Conservation (phyloP, 2,797 vertebrate species). For the Rousettus madagascariensis region DNA sequence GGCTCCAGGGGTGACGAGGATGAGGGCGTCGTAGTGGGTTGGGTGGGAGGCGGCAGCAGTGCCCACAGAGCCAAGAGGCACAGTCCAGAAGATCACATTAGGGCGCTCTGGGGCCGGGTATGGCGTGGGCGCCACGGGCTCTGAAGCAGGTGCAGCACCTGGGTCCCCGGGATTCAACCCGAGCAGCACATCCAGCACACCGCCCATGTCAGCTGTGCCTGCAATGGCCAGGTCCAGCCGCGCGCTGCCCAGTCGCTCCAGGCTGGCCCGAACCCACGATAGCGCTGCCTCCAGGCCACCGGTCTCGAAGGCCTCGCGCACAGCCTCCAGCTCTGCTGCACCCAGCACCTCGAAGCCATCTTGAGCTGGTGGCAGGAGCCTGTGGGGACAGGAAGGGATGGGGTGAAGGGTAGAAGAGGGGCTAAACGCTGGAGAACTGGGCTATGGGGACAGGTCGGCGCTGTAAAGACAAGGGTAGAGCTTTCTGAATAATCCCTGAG, state of each 20-base stretch:
- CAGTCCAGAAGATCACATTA: conserved; percentile 84
- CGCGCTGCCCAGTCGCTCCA: conserved; percentile 78
- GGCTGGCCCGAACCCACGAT: conserved; percentile 78
- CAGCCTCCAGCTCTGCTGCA: conserved; percentile 77
- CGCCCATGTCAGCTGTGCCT: conserved; percentile 41
- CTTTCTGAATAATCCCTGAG: neutral
- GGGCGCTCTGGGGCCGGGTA: conserved; percentile 82
- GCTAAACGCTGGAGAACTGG: neutral
- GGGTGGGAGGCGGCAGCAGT: conserved; percentile 73
- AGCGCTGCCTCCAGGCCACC: conserved; percentile 81
- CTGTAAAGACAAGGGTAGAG: neutral
- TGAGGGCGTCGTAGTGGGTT: conserved; percentile 84
- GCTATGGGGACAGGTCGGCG: neutral
- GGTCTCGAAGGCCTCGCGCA: conserved; percentile 80
- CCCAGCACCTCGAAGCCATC: conserved; percentile 80
- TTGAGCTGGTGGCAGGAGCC: conserved; percentile 74
- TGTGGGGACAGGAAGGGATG: neutral
- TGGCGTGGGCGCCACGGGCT: conserved; percentile 57
- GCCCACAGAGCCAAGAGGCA: conserved; percentile 79
- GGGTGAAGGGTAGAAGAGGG: neutral
- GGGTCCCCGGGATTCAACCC: conserved; percentile 70
- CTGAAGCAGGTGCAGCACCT: conserved; percentile 42
- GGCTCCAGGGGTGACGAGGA: conserved; percentile 78
- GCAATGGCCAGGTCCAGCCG: conserved; percentile 78
- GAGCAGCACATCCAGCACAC: conserved; percentile 74